Base-by-base conservation (phyloP, 1,140 invertebrate species). In the Epicauta chinensis region DNA sequence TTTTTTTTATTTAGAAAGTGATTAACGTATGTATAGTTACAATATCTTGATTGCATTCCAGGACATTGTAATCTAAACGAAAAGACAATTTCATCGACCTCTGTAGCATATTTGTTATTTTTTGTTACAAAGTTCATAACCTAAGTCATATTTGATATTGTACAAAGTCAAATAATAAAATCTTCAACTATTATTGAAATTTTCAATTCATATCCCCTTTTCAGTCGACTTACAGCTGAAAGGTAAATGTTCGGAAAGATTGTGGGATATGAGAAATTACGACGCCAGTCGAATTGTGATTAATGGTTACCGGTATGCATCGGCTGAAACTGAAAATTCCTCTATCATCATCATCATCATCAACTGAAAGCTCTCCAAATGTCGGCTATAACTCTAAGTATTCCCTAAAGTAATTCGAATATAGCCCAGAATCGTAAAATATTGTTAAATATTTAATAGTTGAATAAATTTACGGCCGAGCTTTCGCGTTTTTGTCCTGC, bases 131-230 rank as follows among this genome's bases (percentile, higher is more conserved):
- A 37, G 46, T 49, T 49, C 43, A 17, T 51, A 51, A 51, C 50
- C 50, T 51, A 51, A 51, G 50, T 51, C 50, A 51, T 51, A 23
- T 37, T 51, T 44, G 34, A 50, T 29, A 43, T 44, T 51, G 50
- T 51, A 51, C 50, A 51, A 51, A 51, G 40, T 44, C 40, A 39
- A 43, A 43, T 51, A 51, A 43, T 40, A 35, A 38, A 37, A 34
- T 41, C 7, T 23, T 32, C n/a, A 31, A 45, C 31, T 4, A 23
- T 23, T 23, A 7, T 7, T 23, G 7, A 23, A 23, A 7, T 5
- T 23, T 23, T 23, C 7, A 23, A 5, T 23, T 7, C 7, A 7
- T 7, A 23, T 7, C 7, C 23, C 7, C 7, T 23, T 7, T 23
- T 3, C 7, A 23, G 23, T 23, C 23, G 23, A 23, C 4, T n/a